phyloP scores from a whole-genome alignment of 2,888 invertebrate genomes.

The Eilema depressum region DNA sequence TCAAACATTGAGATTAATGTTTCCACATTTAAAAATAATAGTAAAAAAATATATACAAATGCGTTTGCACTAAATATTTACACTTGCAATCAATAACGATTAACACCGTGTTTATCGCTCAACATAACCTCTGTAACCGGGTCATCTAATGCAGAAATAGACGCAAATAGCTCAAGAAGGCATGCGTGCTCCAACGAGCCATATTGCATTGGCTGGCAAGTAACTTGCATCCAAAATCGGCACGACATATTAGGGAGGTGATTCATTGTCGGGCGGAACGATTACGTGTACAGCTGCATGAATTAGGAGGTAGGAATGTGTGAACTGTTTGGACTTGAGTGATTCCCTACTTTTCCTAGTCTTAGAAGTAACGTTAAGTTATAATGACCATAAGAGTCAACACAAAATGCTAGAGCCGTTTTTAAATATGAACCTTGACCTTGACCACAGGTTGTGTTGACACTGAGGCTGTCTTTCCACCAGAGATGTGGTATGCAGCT shows the following conservation, averaged over 20 bases:
- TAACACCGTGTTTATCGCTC: conserved; percentile 12
- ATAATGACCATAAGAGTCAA: too few relatives aligned
- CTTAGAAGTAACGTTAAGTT: too few relatives aligned
- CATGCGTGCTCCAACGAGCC: conserved; percentile 28
- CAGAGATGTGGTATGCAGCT: too few relatives aligned
- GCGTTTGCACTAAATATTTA: neutral
- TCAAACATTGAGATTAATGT: too few relatives aligned
- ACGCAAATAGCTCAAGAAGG: conserved; percentile 30
- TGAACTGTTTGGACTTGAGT: neutral
- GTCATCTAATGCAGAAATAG: conserved; percentile 31
- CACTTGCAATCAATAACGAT: conserved; percentile 10
- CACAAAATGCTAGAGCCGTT: too few relatives aligned
- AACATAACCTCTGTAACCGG: conserved; percentile 22
- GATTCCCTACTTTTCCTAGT: too few relatives aligned
- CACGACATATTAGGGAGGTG: conserved; percentile 45
- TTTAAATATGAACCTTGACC: too few relatives aligned
- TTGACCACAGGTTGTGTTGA: too few relatives aligned
- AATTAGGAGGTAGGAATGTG: neutral
- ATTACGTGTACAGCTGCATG: conserved; percentile 13
- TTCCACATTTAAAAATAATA: too few relatives aligned
- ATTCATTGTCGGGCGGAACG: conserved; percentile 44
- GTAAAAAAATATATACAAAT: neutral
- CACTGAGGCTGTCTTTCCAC: too few relatives aligned
- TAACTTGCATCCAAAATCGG: conserved; percentile 44
- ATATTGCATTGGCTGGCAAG: conserved; percentile 39